Evolutionary conservation across 2,797 vertebrate species (phyloP).

Genomic region (Dicrostonyx torquatus): DNA sequence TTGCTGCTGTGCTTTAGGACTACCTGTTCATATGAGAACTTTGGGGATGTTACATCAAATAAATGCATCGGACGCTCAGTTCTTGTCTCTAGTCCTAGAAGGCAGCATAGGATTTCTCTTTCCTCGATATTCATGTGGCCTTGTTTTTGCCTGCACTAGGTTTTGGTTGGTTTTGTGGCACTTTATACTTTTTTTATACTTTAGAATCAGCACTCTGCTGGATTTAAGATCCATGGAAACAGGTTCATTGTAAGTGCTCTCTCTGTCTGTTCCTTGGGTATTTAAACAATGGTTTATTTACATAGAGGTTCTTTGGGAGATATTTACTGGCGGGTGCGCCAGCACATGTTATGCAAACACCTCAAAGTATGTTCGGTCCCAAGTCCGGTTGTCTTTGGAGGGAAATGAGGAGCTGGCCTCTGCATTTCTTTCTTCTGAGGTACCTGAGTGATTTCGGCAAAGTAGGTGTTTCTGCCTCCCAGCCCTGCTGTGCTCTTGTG

Average conservation of each 20-base stretch:
- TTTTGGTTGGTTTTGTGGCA: background rate
- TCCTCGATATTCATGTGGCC: background rate
- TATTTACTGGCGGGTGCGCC: background rate
- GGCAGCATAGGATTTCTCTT: background rate
- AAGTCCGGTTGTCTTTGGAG: background rate
- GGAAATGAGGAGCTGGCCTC: background rate
- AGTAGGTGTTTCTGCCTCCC: background rate
- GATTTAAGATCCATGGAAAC: conserved; percentile 7
- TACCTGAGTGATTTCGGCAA: background rate
- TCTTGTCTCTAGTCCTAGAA: background rate
- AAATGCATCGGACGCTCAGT: background rate
- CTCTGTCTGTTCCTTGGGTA: background rate
- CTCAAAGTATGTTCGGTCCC: background rate
- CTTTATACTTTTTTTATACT: background rate
- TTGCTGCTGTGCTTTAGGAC: background rate
- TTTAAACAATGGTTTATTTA: background rate
- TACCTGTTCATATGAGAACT: background rate
- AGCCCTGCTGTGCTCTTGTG: background rate
- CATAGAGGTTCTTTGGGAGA: background rate
- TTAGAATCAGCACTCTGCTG: background rate
- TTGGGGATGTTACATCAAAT: background rate
- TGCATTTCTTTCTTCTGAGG: background rate
- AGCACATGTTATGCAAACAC: background rate
- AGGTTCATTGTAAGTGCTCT: background rate
- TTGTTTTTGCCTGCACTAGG: background rate